Evolutionary conservation across 2,113 vertebrate species (phyloP), one percentile per base, ranked within the genome.

Genomic region (Chlorodrepanis virens): DNA sequence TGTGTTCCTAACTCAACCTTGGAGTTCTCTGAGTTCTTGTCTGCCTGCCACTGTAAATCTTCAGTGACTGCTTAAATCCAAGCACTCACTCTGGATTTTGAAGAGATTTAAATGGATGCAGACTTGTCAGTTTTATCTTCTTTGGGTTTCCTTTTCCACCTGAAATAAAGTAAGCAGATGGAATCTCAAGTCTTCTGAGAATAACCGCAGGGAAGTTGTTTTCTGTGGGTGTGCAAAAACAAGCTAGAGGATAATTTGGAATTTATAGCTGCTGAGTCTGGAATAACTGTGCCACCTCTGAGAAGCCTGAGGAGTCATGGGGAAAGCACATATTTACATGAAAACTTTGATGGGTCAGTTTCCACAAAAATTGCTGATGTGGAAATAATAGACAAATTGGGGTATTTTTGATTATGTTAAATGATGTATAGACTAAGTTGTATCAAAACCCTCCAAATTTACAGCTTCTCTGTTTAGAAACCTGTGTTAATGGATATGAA

Each of bases 121-220:
- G 72, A 53, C 37, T 84, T 56, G 37, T 61, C 28, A 53, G 53
- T 71, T 95, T 89, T 86, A 60, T 84, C 44, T 93, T 83, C 35
- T 84, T 76, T 61, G 33, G 17, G 29, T 10, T 82, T 82, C 64
- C 45, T 89, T 88, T 90, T 80, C 37, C 69, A 80, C 88, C 57
- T 84, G 52, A 89, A 94, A 96, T 71, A 93, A 93, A 94, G 74
- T 31, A 90, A 95, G 77, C 92, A 96, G 86, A 96, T 82, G 83
- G 92, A 92, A 93, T 84, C 69, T 64, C 40, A 61, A 88, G 76
- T 54, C 92, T 90, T 89, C 64, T 39, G 65, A 95, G 83, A 94
- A 47, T 65, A 89, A 93, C 83, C 0, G 0, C 69, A 79, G 83
- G 65, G 76, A 90, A 80, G 35, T 67, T 57, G 56, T 78, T 92